Base-by-base conservation (phyloP, 1,140 invertebrate genomes). In the Zeugodacus cucurbitae region DNA sequence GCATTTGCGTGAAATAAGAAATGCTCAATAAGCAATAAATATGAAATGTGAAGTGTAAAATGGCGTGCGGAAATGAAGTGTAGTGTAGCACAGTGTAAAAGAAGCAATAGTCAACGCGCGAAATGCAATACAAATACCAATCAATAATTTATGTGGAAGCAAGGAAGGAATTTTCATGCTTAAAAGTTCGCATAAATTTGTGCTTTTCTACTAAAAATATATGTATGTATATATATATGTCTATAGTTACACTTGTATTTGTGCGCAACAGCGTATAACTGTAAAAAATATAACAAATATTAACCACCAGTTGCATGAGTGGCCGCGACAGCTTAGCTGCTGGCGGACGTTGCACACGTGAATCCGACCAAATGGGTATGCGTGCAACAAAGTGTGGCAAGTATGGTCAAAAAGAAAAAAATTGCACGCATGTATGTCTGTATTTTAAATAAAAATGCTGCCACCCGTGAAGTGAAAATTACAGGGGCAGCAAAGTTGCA, bases 241-340 rank as follows among this genome's bases (percentile, higher is more conserved):
- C 44, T 74, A 20, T 70, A 32, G 8, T 14, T 64, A 10, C 59
- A 22, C n/a, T 64, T n/a, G 59, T 8, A 10, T 22, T n/a, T 64
- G 26, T 70, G 32, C 11, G 37, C 44, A 48, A 17, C n/a, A 82
- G 22, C 41, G 14, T n/a, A 48, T 82, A 82, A 48, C 74, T 48
- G 74, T 78, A 67, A 34, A 17, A 67, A 32, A 32, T 74, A 37
- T 82, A 54, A 48, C 26, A 82, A 82, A 48, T 82, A 82, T 82
- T 48, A 82, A 82, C 74, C 74, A 82, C 74, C 74, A 82, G 74
- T 82, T 82, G 74, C 74, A 82, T 82, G 74, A 82, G 48, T 48
- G 37, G 4, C 41, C n/a, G 34, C 41, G 37, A 34, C 17, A 10
- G 3, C 70, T n/a, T 7, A n/a, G 44, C 37, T 48, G 74, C 37